Conservation (phyloP, 1,140 invertebrate genomes). For the Rhopalosiphum maidis region DNA sequence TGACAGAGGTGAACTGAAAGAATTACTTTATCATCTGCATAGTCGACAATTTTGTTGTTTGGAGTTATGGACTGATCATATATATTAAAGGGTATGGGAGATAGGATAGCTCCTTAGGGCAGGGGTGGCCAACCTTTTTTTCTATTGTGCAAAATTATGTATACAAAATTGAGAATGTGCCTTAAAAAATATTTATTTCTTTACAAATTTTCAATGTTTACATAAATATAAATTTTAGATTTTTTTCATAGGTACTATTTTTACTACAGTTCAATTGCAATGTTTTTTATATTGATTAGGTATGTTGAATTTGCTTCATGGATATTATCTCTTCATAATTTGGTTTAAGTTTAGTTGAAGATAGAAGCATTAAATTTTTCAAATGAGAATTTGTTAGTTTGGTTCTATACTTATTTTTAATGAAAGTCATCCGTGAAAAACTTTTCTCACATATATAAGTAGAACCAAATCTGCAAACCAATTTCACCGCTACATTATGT, state of each 20-base stretch:
- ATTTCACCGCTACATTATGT: neutral
- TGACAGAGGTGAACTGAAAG: too few relatives aligned
- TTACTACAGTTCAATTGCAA: neutral
- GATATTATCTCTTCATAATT: neutral
- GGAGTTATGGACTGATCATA: too few relatives aligned
- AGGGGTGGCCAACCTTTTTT: too few relatives aligned
- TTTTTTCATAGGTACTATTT: neutral
- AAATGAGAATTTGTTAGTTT: neutral
- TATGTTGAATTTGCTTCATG: neutral
- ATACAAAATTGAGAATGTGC: too few relatives aligned
- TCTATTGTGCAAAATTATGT: too few relatives aligned
- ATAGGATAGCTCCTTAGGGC: neutral
- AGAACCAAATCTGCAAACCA: neutral
- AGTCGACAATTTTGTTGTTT: too few relatives aligned
- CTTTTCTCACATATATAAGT: neutral
- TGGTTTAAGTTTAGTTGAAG: neutral
- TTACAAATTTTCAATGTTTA: too few relatives aligned
- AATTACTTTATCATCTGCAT: too few relatives aligned
- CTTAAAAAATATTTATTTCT: too few relatives aligned
- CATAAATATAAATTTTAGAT: too few relatives aligned
- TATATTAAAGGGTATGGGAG: too few relatives aligned
- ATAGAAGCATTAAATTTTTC: neutral
- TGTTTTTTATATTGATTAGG: too few relatives aligned
- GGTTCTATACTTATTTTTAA: neutral
- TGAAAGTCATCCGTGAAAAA: neutral